These are phyloP conservation scores for Drosophila baimaii DNA, from an alignment of 1,140 invertebrate species.

Conservation along the genomic window DNA sequence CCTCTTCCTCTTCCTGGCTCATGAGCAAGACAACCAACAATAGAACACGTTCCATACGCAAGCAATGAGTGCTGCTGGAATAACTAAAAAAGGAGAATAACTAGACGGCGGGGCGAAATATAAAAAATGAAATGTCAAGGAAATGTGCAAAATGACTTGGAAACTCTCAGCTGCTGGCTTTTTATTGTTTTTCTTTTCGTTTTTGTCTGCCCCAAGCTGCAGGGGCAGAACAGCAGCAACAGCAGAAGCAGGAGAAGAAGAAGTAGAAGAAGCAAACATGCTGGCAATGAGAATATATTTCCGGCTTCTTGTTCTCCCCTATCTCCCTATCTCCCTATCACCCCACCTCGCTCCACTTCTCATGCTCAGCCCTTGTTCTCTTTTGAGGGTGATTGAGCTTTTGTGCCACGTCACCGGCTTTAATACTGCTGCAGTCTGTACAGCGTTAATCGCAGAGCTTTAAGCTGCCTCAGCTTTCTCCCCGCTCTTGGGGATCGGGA, in stretches of 20 bases:
- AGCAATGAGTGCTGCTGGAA: conserved; percentile 36
- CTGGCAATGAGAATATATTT: conserved; percentile 34
- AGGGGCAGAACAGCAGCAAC: no score
- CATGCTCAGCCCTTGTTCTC: conserved; percentile 4
- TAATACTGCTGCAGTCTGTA: conserved; percentile 7
- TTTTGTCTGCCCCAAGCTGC: conserved; percentile 22
- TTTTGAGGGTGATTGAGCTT: conserved; percentile 24
- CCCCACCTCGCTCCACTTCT: background rate
- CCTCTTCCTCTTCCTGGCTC: conserved; percentile 34
- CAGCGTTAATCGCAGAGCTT: conserved; percentile 37
- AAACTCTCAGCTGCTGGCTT: conserved; percentile 47
- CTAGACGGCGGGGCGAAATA: conserved; percentile 32
- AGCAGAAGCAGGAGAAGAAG: background rate
- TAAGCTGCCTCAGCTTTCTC: conserved; percentile 16
- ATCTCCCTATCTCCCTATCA: background rate
- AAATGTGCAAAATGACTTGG: conserved; percentile 80
- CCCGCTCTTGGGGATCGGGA: background rate
- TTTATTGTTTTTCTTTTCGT: conserved; percentile 13
- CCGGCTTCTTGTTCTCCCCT: conserved; percentile 22
- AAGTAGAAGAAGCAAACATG: conserved; percentile 10
- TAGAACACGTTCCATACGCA: conserved; percentile 41
- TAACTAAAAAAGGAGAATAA: conserved; percentile 33
- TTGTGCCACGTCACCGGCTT: conserved; percentile 32
- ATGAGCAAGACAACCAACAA: conserved; percentile 44
- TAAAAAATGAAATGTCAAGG: conserved; percentile 78